Evolutionary conservation across 2,797 vertebrate species (phyloP).

Genomic region (Nannoperca obscura): DNA sequence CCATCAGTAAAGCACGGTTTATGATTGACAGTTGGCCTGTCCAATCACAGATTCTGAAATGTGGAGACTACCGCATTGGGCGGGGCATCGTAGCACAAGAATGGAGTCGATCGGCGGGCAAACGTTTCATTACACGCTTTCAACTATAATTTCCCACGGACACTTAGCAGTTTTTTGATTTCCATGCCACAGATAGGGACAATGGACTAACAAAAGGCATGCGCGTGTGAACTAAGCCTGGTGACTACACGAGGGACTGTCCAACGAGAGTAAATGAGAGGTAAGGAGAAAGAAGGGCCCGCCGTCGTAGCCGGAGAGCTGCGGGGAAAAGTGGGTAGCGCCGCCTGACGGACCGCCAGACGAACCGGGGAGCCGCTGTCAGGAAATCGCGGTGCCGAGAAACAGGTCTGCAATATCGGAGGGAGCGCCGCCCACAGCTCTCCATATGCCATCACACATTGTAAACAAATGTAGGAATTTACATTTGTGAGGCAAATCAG

Average conservation of each 20-base stretch:
- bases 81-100: constrained; percentile 75
- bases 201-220: not conserved
- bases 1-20: constrained; percentile 6
- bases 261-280: constrained; percentile 81
- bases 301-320: constrained; percentile 76
- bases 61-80: constrained; percentile 73
- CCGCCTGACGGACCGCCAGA: constrained; percentile 89
- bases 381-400: constrained; percentile 84
- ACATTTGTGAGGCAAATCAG: constrained; percentile 1
- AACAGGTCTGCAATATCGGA: constrained; percentile 71
- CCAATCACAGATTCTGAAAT: constrained; percentile 73
- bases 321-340: constrained; percentile 88
- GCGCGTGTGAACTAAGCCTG: constrained; percentile 16
- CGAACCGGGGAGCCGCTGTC: constrained; percentile 75
- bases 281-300: constrained; percentile 86
- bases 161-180: not conserved
- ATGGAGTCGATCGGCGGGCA: constrained; percentile 77
- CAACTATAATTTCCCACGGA: constrained; percentile 50
- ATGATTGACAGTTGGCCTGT: constrained; percentile 65
- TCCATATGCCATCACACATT: constrained; percentile 82
- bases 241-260: constrained; percentile 61
- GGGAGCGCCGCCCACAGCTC: constrained; percentile 89
- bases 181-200: not conserved
- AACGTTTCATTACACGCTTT: constrained; percentile 77
- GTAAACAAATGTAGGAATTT: constrained; percentile 51